Evolutionary conservation across 2,113 vertebrate species (phyloP).

Genomic region (Sialia sialis): DNA sequence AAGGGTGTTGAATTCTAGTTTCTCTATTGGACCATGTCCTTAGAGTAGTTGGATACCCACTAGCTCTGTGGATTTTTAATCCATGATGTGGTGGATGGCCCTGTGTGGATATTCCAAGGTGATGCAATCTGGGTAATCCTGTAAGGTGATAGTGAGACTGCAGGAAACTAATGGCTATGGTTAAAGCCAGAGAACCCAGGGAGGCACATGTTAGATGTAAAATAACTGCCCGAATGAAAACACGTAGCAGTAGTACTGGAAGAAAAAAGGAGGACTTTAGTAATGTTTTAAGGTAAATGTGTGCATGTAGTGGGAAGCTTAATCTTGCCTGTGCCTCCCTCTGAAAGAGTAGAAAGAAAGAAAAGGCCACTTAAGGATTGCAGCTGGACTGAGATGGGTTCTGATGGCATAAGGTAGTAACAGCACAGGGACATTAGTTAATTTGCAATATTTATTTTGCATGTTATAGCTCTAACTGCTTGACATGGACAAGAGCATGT

Average conservation of each 20-base stretch:
- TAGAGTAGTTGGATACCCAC: neutral
- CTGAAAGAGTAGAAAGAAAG: neutral
- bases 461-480: slow-evolving; percentile 29
- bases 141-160: neutral
- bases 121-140: neutral
- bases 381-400: neutral
- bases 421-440: neutral
- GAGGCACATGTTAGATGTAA: neutral
- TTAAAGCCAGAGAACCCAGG: neutral
- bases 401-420: neutral
- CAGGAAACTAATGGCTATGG: neutral
- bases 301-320: neutral
- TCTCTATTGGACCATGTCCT: neutral
- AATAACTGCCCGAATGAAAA: neutral
- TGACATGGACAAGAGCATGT: slow-evolving; percentile 41
- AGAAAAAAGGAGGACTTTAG: neutral
- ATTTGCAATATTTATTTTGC: slow-evolving; percentile 6
- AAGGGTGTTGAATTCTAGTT: neutral
- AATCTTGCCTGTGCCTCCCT: neutral
- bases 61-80: neutral
- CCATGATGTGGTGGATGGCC: neutral
- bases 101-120: neutral
- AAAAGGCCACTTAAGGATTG: neutral
- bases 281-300: neutral
- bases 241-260: neutral